A percentile compares a stretch with the other conserved stretches of the same genome.
Evolutionary conservation across 2,797 vertebrate species (phyloP).

Genomic region (Xyrichtys novacula): DNA sequence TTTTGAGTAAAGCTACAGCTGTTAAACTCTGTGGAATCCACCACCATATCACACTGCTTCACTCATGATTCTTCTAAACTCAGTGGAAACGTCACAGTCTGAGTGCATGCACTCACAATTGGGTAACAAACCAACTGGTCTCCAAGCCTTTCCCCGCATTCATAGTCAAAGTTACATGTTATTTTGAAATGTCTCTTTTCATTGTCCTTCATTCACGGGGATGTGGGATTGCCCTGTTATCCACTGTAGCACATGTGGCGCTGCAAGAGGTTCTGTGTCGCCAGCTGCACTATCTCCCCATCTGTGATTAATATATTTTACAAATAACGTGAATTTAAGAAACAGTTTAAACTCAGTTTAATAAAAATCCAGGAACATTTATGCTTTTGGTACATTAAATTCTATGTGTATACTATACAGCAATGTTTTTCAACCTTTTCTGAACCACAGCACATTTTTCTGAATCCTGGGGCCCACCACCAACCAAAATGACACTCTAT

Average conservation of each 20-base stretch:
- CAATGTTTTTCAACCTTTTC: too few relatives aligned
- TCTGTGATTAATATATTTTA: too few relatives aligned
- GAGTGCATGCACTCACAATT: conserved; percentile 7
- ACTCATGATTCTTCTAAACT: background rate
- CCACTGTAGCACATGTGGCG: background rate
- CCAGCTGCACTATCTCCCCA: conserved; percentile 3
- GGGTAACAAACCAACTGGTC: conserved; percentile 12
- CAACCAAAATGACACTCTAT: too few relatives aligned
- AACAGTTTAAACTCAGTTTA: too few relatives aligned
- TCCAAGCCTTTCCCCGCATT: background rate
- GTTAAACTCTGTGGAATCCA: too few relatives aligned
- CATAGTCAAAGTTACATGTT: conserved; percentile 6
- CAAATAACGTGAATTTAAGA: too few relatives aligned
- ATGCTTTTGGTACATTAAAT: too few relatives aligned
- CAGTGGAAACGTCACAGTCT: background rate
- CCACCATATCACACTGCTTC: background rate
- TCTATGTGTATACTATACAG: too few relatives aligned
- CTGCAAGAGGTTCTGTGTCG: conserved; percentile 2
- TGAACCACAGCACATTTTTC: too few relatives aligned
- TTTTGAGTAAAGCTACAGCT: too few relatives aligned
- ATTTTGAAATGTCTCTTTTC: conserved; percentile 15
- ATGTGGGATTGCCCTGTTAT: background rate
- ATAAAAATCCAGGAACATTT: too few relatives aligned
- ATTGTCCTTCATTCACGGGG: conserved; percentile 19
- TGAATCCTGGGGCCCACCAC: too few relatives aligned